Evolutionary conservation across 2,113 vertebrate genomes (phyloP).

Genomic region (Verasper variegatus): DNA sequence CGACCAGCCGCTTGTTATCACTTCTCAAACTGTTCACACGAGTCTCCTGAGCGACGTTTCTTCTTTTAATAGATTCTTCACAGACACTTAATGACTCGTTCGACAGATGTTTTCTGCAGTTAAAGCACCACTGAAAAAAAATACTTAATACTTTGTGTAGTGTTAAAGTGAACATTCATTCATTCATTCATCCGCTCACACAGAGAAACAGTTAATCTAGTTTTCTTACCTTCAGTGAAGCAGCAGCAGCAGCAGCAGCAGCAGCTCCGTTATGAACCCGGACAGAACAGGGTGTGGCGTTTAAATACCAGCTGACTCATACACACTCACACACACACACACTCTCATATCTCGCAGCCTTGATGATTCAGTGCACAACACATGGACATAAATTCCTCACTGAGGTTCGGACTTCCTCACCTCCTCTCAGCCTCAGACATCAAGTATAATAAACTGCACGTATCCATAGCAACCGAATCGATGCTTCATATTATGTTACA

Average conservation of each 20-base stretch:
- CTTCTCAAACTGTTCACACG: not conserved
- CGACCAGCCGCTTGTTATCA: not conserved
- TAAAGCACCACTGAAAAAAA: not conserved
- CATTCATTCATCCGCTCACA: not conserved
- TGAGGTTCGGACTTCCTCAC: not conserved
- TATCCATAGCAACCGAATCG: not conserved
- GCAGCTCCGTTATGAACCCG: constrained; percentile 63
- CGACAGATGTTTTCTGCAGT: not conserved
- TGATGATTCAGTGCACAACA: constrained; percentile 42
- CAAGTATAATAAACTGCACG: not conserved
- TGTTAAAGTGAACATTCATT: not conserved
- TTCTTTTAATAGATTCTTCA: not conserved
- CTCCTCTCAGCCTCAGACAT: not conserved
- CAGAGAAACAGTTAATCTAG: not conserved
- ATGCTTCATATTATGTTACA: not conserved
- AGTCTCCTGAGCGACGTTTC: not conserved
- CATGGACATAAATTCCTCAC: constrained; percentile 54
- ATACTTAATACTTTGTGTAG: accelerated
- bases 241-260: constrained; percentile 37
- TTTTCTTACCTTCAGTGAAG: constrained; percentile 71
- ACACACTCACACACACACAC: constrained; percentile 35
- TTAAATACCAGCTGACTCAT: constrained; percentile 73
- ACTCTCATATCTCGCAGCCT: not conserved
- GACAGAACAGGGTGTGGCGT: constrained; percentile 72
- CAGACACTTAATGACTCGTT: not conserved